phyloP scores from a whole-genome alignment of 2,888 invertebrate species.

The Marasmarcha lunaedactyla region DNA sequence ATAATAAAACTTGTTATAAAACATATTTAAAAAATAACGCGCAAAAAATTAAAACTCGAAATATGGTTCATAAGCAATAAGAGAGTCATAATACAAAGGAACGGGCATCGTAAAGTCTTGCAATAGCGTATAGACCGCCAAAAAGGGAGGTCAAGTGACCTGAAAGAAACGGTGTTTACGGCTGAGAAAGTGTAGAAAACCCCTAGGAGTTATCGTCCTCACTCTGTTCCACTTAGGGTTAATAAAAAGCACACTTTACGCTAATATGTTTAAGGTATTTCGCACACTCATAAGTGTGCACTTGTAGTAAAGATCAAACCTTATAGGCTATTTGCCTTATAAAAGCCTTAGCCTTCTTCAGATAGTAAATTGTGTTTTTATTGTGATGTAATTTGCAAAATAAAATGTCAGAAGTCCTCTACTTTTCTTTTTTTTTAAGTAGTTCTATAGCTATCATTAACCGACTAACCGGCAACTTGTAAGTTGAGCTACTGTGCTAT shows the following conservation, averaged over 20 bases:
- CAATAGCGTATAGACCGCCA: constrained; percentile 45
- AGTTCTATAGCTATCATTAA: too few species aligned
- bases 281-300: too few species aligned
- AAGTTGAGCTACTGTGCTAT: too few species aligned
- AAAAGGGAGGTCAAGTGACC: constrained; percentile 30
- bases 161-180: constrained; percentile 42
- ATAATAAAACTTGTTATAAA: too few species aligned
- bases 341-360: too few species aligned
- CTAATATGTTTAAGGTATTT: not conserved
- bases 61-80: constrained; percentile 34
- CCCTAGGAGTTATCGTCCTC: constrained; percentile 8
- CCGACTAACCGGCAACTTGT: too few species aligned
- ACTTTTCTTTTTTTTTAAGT: too few species aligned
- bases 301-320: too few species aligned
- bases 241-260: not conserved
- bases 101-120: constrained; percentile 42
- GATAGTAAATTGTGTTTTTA: too few species aligned
- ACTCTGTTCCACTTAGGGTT: not conserved
- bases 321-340: too few species aligned
- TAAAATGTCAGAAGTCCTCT: too few species aligned
- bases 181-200: constrained; percentile 21
- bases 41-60: constrained; percentile 30
- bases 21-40: constrained; percentile 13
- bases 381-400: too few species aligned
- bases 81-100: constrained; percentile 44